Conservation (phyloP, 2,797 vertebrate genomes). For the Hippoglossus hippoglossus region DNA sequence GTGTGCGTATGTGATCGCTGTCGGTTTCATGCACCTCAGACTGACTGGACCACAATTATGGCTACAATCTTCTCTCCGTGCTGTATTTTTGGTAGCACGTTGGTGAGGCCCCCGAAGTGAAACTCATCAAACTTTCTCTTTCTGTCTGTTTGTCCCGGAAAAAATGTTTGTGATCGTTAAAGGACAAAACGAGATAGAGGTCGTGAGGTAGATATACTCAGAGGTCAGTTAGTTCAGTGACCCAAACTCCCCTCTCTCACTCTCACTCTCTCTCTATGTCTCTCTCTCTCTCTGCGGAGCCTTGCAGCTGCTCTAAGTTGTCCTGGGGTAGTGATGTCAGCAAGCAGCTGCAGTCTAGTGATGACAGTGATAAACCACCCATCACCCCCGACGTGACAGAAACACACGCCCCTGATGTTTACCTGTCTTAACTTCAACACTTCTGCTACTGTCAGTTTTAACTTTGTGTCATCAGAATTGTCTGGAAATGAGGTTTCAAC, state of each 20-base stretch:
- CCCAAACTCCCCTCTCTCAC: conserved; percentile 50
- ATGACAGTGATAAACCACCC: conserved; percentile 51
- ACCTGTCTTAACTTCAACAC: background rate
- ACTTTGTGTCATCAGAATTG: background rate
- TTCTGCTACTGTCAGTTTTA: background rate
- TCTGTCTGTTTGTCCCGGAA: conserved; percentile 32
- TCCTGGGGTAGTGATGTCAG: conserved; percentile 73
- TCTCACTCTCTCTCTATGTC: background rate
- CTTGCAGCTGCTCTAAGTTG: conserved; percentile 73
- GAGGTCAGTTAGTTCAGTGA: conserved; percentile 45
- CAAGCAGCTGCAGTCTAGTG: conserved; percentile 71
- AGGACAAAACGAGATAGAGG: conserved; percentile 8
- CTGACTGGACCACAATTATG: conserved; percentile 52
- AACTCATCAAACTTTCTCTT: conserved; percentile 34
- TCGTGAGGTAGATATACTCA: conserved; percentile 20
- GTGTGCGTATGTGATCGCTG: conserved; percentile 29
- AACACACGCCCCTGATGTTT: conserved; percentile 17
- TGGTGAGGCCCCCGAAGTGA: conserved; percentile 27
- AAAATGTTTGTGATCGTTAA: conserved; percentile 14
- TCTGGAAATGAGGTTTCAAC: background rate
- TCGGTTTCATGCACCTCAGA: conserved; percentile 43
- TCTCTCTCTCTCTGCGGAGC: conserved; percentile 27
- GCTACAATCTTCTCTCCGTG: conserved; percentile 28
- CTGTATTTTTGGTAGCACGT: conserved; percentile 55
- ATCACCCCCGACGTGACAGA: conserved; percentile 13